A percentile compares a stretch with the other conserved stretches of the same genome.
Conservation (phyloP, 2,888 invertebrate genomes). For the Pollenia labialis region DNA sequence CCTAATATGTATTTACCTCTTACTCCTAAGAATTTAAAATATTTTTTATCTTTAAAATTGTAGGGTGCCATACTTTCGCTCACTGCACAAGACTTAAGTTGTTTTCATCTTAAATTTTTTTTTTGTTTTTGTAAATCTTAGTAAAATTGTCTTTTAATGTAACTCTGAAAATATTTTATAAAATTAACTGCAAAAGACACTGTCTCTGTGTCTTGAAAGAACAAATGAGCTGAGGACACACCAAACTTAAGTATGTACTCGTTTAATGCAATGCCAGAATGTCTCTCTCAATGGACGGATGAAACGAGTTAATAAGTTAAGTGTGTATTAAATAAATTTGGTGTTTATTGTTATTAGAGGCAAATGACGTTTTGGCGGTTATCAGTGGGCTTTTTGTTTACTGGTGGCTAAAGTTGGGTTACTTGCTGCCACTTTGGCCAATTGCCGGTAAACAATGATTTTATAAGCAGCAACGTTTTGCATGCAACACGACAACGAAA, state of each 20-base stretch:
- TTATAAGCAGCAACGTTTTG: conserved; percentile 47
- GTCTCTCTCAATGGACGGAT: conserved; percentile 18
- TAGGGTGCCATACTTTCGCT: background rate
- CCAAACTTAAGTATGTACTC: background rate
- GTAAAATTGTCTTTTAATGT: conserved; percentile 49
- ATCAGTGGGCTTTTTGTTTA: conserved; percentile 79
- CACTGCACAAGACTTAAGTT: background rate
- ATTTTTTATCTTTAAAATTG: too few relatives aligned
- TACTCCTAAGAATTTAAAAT: too few relatives aligned
- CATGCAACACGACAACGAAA: conserved; percentile 60
- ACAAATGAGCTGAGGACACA: conserved; percentile 3
- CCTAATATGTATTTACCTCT: too few relatives aligned
- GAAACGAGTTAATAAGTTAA: conserved; percentile 50
- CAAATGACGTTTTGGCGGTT: conserved; percentile 77
- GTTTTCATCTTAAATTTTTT: background rate
- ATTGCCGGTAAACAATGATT: conserved; percentile 36
- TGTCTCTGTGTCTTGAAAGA: background rate
- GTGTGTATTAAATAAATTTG: conserved; percentile 81
- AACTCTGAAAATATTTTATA: conserved; percentile 11
- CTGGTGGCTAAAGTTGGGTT: conserved; percentile 75
- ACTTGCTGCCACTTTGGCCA: conserved; percentile 5
- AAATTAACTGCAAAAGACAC: background rate
- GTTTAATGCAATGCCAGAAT: conserved; percentile 1
- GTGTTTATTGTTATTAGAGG: conserved; percentile 81
- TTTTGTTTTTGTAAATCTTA: background rate